Percentiles rank a stretch among this genome's conserved stretches.
Conservation (phyloP, 2,888 invertebrate genomes). For the Mystacides longicornis region DNA sequence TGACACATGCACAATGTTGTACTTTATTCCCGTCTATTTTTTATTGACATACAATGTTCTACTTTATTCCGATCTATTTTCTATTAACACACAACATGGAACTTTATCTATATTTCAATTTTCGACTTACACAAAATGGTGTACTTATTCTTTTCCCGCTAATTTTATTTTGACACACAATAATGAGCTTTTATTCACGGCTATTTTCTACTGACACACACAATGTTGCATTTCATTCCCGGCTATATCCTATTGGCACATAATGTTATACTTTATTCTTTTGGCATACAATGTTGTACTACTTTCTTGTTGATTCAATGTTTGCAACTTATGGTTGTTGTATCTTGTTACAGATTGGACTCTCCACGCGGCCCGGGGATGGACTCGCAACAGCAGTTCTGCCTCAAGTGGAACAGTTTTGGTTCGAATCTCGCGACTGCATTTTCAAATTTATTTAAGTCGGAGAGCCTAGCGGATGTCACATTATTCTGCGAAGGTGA, state of each 20-base stretch:
- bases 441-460: conserved; percentile 88
- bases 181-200: no score
- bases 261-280: neutral
- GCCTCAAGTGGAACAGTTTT: conserved; percentile 94
- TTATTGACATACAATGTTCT: no score
- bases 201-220: no score
- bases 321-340: conserved; percentile 19
- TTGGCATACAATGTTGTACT: neutral
- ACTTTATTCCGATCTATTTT: no score
- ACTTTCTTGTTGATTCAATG: neutral
- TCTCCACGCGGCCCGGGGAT: conserved; percentile 71
- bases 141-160: neutral
- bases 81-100: no score
- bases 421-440: conserved; percentile 88
- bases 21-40: no score
- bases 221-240: no score
- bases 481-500: conserved; percentile 89
- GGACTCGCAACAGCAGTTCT: conserved; percentile 93
- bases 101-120: no score
- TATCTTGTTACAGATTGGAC: conserved; percentile 52
- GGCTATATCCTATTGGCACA: no score
- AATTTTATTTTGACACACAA: no score
- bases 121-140: no score
- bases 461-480: conserved; percentile 87
- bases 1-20: no score